Conservation (phyloP, 2,113 vertebrate species). For the Nycticryphes semicollaris region DNA sequence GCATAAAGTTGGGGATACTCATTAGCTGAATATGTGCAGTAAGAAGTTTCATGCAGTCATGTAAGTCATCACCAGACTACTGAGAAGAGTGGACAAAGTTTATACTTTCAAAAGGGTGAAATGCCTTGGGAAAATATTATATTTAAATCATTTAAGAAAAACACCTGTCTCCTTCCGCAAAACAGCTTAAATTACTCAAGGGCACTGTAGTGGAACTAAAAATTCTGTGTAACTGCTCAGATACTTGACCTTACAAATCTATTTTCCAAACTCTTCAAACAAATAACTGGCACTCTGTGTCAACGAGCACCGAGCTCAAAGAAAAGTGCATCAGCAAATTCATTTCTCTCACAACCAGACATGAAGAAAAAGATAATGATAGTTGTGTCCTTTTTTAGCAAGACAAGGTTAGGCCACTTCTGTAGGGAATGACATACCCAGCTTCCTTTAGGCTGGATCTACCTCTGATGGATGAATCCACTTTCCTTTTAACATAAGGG, state of each 20-base stretch:
- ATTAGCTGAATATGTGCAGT: neutral
- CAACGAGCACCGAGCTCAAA: neutral
- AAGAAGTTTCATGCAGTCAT: neutral
- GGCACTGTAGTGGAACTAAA: neutral
- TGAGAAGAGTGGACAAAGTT: neutral
- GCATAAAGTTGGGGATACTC: neutral
- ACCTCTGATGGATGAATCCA: neutral
- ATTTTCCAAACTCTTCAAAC: neutral
- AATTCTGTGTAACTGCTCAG: neutral
- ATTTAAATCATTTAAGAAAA: neutral
- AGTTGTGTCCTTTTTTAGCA: neutral
- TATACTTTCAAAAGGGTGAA: neutral
- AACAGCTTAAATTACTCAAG: neutral
- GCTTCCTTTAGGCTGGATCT: neutral
- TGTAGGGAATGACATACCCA: neutral
- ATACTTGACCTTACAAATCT: rapidly evolving
- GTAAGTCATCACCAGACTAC: neutral
- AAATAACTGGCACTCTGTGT: neutral
- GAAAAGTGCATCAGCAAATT: neutral
- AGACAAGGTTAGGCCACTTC: neutral
- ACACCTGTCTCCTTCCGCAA: neutral
- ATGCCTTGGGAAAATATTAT: neutral
- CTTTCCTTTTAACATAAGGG: neutral
- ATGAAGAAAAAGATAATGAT: neutral
- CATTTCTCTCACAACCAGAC: neutral